Evolutionary conservation across 2,113 vertebrate species (phyloP), one percentile per base, ranked within the genome.

Genomic region (Otus sunia): DNA sequence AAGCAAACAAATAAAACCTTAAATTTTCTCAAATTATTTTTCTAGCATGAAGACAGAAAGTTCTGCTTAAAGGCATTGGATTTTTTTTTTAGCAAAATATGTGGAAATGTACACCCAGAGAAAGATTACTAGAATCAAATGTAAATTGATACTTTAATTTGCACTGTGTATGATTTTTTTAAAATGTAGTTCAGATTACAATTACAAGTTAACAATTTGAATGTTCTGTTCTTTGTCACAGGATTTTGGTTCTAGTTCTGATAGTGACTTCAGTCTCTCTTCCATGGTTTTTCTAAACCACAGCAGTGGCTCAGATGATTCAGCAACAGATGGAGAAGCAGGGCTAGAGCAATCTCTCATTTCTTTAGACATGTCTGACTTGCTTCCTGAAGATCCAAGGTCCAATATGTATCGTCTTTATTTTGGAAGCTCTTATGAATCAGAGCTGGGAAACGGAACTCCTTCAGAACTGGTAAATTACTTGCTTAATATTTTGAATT

Each of bases 231-330:
- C 58, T 93, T 90, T 81, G 25, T 67, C 47, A 76, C 89, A 99
- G 99, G 99, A 99, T 47, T 97, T 98, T 88, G 97, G 96, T 77
- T 99, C 98, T 58, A 99, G 98, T 94, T 99, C 99, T 21, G 99
- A 99, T 74, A 99, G 99, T 80, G 99, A 99, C 97, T 98, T 99
- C 76, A 99, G 99, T 86, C 98, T 99, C 77, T 99, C 99, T 83
- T 99, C 99, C 90, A 99, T 99, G 99, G 99, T 99, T 96, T 99
- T 99, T 94, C 99, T 99, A 23, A 99, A 99, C 97, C 99, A 99
- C 90, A 99, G 99, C 98, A 99, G 99, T 86, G 98, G 99, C 30
- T 99, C 99, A 30, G 99, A 99, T 14, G 99, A 99, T 82, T 99
- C 99, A 0, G 98, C 97, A 30, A 98, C 96, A 77, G 99, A 99